These are phyloP conservation scores for Drosophila varians DNA, from an alignment of 1,140 invertebrate species.

Conservation along the genomic window DNA sequence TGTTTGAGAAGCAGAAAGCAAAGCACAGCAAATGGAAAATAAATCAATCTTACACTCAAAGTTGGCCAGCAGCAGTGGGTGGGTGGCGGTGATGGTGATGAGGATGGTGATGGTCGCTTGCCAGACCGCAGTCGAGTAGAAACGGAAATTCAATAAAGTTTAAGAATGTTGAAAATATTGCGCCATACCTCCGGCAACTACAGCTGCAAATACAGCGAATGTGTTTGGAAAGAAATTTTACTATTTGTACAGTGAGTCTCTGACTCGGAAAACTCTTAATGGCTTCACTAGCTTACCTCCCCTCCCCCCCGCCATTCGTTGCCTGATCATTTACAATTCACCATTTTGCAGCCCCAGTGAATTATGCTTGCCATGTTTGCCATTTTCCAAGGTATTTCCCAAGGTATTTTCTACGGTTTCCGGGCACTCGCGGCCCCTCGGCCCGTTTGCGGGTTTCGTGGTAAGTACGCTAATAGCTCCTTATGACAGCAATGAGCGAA, in stretches of 20 bases:
- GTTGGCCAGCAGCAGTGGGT: constrained; percentile 11
- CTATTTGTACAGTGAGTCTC: constrained; percentile 28
- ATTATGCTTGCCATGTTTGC: constrained; percentile 66
- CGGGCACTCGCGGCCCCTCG: constrained; percentile 19
- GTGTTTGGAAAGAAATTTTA: constrained; percentile 44
- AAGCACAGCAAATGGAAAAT: constrained; percentile 59
- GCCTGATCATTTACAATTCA: constrained; percentile 74
- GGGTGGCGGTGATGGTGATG: no score
- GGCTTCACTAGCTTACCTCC: constrained; percentile 32
- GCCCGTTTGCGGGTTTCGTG: constrained; percentile 28
- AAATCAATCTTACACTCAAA: constrained; percentile 76
- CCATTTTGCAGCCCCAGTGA: constrained; percentile 62
- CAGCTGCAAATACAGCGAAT: constrained; percentile 5
- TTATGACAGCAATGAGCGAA: constrained; percentile 57
- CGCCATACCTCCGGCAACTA: constrained; percentile 13
- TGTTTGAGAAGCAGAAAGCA: constrained; percentile 47
- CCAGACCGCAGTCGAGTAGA: background rate
- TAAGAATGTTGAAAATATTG: constrained; percentile 48
- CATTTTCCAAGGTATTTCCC: constrained; percentile 14
- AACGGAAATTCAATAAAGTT: constrained; percentile 61
- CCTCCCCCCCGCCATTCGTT: background rate
- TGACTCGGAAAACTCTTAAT: constrained; percentile 47
- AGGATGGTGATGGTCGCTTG: background rate
- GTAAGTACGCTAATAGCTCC: constrained; percentile 73
- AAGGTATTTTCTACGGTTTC: constrained; percentile 2